Conservation (phyloP, 2,797 vertebrate genomes). For the Sorex maritimensis region DNA sequence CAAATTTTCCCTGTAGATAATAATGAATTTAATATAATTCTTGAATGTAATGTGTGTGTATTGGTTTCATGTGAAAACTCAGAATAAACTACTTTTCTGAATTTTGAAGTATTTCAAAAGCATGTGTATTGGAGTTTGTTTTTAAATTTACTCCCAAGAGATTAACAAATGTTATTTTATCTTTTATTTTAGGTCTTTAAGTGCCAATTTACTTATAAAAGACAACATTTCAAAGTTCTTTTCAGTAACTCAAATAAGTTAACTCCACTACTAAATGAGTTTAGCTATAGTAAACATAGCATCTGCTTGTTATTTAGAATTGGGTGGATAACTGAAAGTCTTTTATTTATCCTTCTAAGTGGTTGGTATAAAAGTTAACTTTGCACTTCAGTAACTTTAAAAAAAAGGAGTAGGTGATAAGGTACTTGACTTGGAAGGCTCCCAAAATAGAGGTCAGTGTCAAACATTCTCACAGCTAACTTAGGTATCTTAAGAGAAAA, state of each 20-base stretch:
- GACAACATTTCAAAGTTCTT: background rate
- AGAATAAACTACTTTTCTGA: background rate
- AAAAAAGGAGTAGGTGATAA: conserved; percentile 12
- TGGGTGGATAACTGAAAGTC: background rate
- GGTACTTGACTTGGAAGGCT: background rate
- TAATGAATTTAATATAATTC: background rate
- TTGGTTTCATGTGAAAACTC: background rate
- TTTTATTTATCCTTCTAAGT: background rate
- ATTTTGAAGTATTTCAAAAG: conserved; percentile 5
- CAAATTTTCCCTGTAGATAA: background rate
- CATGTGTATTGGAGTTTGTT: background rate
- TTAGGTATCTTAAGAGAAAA: conserved; percentile 6
- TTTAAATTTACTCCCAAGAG: background rate
- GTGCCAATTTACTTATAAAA: conserved; percentile 5
- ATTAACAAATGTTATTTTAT: background rate
- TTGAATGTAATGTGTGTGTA: background rate
- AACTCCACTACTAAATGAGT: background rate
- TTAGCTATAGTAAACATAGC: background rate
- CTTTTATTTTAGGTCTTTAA: background rate
- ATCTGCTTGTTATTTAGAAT: background rate
- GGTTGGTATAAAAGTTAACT: conserved; percentile 25
- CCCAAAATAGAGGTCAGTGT: conserved; percentile 2
- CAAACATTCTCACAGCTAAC: background rate
- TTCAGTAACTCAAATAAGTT: background rate
- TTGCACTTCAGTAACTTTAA: background rate